Conservation (phyloP, 2,888 invertebrate species). For the Trachelus troglodyta region DNA sequence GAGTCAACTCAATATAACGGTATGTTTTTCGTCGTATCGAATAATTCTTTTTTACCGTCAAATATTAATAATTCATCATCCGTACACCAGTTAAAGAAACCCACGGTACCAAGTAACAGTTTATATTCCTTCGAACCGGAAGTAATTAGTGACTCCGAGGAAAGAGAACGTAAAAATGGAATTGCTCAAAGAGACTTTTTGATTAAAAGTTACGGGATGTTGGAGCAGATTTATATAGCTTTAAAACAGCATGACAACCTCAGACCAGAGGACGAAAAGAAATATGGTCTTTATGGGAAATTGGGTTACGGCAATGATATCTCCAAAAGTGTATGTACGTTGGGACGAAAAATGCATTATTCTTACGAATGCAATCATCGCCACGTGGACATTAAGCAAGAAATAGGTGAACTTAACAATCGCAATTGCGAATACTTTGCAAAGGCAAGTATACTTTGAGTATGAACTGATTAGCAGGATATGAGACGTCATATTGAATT, state of each 20-base stretch:
- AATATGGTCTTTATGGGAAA: constrained; percentile 73
- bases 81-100: constrained; percentile 50
- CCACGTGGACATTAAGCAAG: background rate
- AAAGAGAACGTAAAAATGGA: constrained; percentile 75
- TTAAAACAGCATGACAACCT: constrained; percentile 77
- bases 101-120: constrained; percentile 5
- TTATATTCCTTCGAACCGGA: constrained; percentile 72
- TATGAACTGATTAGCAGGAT: background rate
- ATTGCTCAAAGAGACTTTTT: constrained; percentile 78
- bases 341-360: constrained; percentile 9
- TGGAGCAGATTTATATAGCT: constrained; percentile 75
- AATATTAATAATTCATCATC: constrained; percentile 36
- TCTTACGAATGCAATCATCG: constrained; percentile 3
- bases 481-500: background rate
- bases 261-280: constrained; percentile 74
- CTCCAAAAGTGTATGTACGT: background rate
- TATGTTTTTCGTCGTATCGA: background rate
- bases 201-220: constrained; percentile 76
- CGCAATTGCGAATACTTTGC: background rate
- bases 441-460: background rate
- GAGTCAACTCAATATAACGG: background rate
- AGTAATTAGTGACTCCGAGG: constrained; percentile 77
- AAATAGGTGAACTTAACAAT: background rate
- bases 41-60: background rate
- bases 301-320: constrained; percentile 39